These are phyloP conservation scores for Lysandra coridon DNA, from an alignment of 2,888 invertebrate genomes.

Conservation along the genomic window DNA sequence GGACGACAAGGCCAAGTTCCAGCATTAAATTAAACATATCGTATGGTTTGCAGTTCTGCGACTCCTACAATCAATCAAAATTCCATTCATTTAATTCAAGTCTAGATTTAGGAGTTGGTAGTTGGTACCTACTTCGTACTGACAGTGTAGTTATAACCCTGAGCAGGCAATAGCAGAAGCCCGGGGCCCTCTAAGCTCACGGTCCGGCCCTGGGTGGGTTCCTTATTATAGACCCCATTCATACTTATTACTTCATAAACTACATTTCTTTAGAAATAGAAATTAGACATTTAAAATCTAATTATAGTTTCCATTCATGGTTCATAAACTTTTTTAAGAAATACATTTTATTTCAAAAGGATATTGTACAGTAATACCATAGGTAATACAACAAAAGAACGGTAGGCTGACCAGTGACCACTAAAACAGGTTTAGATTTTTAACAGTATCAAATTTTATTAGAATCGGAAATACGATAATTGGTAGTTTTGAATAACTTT, in stretches of 20 bases:
- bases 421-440: not conserved
- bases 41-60: too few species aligned
- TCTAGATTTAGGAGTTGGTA: too few species aligned
- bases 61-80: too few species aligned
- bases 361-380: not conserved
- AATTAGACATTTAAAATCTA: not conserved
- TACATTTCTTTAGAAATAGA: not conserved
- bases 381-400: not conserved
- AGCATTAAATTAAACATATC: too few species aligned
- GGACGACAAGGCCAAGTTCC: too few species aligned
- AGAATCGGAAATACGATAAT: not conserved
- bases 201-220: not conserved
- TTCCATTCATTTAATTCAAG: too few species aligned
- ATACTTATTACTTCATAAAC: not conserved
- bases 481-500: not conserved
- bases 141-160: too few species aligned
- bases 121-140: too few species aligned
- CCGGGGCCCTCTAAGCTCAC: too few species aligned
- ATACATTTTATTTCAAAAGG: not conserved
- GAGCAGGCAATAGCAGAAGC: too few species aligned
- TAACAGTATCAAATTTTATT: not conserved
- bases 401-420: not conserved
- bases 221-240: not conserved
- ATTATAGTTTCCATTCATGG: not conserved
- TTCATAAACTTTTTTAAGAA: not conserved